Evolutionary conservation across 2,113 vertebrate genomes (phyloP).

Genomic region (Perognathus longimembris): DNA sequence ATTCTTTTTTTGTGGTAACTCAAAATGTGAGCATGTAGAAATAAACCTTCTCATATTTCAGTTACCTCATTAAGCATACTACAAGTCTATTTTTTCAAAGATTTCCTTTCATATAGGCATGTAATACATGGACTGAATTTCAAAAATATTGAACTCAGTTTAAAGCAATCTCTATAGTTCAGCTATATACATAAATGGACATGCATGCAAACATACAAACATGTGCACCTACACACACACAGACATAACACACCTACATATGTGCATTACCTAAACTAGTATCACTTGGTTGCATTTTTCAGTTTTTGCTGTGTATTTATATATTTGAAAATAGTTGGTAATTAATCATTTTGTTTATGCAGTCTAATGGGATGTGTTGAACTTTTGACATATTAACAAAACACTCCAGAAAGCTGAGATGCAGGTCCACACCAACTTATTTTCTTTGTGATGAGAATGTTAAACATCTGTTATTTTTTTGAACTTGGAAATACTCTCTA

Average conservation of each 20-base stretch:
- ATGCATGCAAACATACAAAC: neutral
- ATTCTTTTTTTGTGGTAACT: neutral
- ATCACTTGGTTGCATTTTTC: neutral
- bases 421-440: neutral
- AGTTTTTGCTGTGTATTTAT: neutral
- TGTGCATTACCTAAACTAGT: neutral
- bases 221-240: too few relatives aligned
- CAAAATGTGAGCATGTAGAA: neutral
- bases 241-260: too few relatives aligned
- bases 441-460: neutral
- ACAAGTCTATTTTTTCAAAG: neutral
- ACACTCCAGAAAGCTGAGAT: neutral
- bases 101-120: neutral
- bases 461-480: neutral
- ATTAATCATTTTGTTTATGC: neutral
- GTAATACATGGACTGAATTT: neutral
- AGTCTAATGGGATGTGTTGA: neutral
- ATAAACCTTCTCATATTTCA: neutral
- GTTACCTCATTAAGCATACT: neutral
- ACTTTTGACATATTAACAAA: neutral
- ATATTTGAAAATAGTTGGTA: neutral
- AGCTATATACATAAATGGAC: too few relatives aligned
- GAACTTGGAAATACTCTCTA: neutral
- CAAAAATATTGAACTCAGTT: neutral
- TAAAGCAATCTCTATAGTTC: neutral